Conservation (phyloP, 2,797 vertebrate species). For the Ciconia nigra region DNA sequence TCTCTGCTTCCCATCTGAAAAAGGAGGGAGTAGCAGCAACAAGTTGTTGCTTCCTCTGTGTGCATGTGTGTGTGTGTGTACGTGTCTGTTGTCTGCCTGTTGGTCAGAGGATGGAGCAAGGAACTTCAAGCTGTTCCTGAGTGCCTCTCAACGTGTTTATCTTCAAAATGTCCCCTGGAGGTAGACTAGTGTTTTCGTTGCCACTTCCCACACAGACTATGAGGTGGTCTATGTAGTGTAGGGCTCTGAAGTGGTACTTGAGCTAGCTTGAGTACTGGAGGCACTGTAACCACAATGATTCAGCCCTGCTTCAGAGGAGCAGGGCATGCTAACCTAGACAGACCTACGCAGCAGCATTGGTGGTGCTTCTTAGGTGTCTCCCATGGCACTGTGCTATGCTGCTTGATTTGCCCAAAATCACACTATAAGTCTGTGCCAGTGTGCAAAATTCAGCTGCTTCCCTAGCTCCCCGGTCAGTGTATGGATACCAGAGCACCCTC, state of each 20-base stretch:
- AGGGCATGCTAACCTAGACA: background rate
- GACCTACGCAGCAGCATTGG: background rate
- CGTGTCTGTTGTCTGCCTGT: background rate
- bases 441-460: background rate
- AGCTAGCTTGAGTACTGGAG: background rate
- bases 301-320: background rate
- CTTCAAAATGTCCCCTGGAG: background rate
- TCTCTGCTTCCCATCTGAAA: background rate
- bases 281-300: background rate
- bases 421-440: background rate
- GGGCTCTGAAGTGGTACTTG: background rate
- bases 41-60: background rate
- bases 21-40: background rate
- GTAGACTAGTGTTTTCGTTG: background rate
- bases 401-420: background rate
- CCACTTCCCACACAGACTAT: background rate
- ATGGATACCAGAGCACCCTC: background rate
- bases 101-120: background rate
- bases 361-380: background rate
- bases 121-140: background rate
- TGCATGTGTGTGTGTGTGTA: fast-evolving
- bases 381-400: background rate
- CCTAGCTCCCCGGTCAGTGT: fast-evolving
- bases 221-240: fast-evolving
- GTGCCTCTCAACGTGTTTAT: background rate